Percentiles rank a stretch among this genome's conserved stretches.
Conservation (phyloP, 2,888 invertebrate species). For the Chrysomela aeneicollis region DNA sequence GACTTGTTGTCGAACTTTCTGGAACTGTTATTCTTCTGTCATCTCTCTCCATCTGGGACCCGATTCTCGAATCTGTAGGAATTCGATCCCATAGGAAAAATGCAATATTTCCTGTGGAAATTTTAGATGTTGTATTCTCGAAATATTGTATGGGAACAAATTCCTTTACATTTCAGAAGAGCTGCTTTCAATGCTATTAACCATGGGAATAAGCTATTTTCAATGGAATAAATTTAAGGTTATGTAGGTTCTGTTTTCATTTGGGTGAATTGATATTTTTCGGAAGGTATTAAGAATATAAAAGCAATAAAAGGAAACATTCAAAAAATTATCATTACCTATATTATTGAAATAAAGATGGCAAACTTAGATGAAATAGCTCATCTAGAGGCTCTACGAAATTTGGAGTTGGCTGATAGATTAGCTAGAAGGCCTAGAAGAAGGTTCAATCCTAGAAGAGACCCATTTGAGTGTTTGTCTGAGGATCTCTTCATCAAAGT, state of each 20-base stretch:
- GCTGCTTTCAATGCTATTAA: conserved; percentile 6
- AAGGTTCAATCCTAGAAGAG: conserved; percentile 6
- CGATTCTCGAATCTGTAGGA: conserved; percentile 4
- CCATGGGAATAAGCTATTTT: background rate
- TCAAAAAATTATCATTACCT: background rate
- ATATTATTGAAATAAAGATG: background rate
- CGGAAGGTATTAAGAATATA: background rate
- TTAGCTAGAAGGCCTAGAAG: conserved; percentile 3
- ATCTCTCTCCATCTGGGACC: no score
- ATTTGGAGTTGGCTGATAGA: conserved; percentile 20
- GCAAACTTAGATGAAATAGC: conserved; percentile 10
- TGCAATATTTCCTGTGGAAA: background rate
- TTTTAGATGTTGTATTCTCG: background rate
- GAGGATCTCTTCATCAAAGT: conserved; percentile 12
- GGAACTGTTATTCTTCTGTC: no score
- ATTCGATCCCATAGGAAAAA: conserved; percentile 1
- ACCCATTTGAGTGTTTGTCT: conserved; percentile 14
- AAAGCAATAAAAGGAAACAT: no score
- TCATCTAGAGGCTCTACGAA: conserved; percentile 5
- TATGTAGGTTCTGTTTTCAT: background rate
- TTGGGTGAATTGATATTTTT: background rate
- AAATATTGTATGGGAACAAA: background rate
- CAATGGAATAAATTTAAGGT: background rate
- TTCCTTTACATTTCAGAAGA: conserved; percentile 3
- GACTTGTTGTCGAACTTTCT: no score